Evolutionary conservation across 2,113 vertebrate species (phyloP).

Genomic region (Anthoscopus minutus): DNA sequence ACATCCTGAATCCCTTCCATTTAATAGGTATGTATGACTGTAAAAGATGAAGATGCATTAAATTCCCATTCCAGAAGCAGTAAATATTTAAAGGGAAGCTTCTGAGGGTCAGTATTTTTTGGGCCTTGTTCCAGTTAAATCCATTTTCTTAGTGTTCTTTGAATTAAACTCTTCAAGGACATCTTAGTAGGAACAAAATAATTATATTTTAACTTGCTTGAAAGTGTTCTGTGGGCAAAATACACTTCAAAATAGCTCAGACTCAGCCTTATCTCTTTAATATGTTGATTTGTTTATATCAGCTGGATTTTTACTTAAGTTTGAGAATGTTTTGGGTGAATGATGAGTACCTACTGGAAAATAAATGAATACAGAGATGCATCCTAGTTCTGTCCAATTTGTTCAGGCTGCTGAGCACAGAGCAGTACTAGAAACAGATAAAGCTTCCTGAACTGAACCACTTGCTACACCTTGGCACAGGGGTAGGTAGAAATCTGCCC

Average conservation of each 20-base stretch:
- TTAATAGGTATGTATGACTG: fast-evolving
- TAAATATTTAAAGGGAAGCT: neutral
- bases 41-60: neutral
- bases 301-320: neutral
- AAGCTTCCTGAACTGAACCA: neutral
- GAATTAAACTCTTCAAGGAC: neutral
- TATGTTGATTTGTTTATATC: neutral
- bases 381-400: neutral
- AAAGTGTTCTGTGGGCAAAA: neutral
- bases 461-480: neutral
- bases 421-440: neutral
- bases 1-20: neutral
- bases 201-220: neutral
- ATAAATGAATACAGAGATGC: neutral
- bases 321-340: neutral
- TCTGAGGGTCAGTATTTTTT: neutral
- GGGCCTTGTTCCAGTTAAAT: neutral
- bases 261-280: neutral
- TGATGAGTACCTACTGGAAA: neutral
- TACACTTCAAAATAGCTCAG: neutral
- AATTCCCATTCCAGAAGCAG: neutral
- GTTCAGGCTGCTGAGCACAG: neutral
- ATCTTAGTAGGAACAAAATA: neutral
- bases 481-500: neutral
- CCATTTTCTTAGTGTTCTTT: neutral